Conservation (phyloP, 2,888 invertebrate species). For the Drosophila nr. perissopoda region DNA sequence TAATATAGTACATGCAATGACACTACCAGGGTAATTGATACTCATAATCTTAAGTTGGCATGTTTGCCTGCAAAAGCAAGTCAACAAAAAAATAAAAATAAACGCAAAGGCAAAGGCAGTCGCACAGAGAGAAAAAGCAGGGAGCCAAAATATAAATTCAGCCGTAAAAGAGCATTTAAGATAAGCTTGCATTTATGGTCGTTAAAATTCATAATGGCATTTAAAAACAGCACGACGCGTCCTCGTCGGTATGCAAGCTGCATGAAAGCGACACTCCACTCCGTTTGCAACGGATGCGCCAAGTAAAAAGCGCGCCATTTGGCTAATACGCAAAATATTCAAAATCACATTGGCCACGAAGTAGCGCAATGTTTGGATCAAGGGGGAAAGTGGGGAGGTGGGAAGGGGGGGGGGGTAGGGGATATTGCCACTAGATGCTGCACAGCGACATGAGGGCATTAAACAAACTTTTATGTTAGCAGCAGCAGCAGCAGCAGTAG, state of each 20-base stretch:
- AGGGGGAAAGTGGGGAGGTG: too few species aligned
- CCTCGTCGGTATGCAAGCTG: conserved; percentile 45
- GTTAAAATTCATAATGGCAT: conserved; percentile 81
- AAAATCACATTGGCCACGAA: conserved; percentile 73
- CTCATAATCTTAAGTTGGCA: conserved; percentile 63
- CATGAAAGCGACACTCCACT: conserved; percentile 37
- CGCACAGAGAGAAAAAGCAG: not conserved
- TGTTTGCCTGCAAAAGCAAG: conserved; percentile 24
- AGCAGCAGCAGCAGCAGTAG: conserved; percentile 22
- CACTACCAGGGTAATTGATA: conserved; percentile 65
- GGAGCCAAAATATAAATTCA: conserved; percentile 67
- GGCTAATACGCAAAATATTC: conserved; percentile 81
- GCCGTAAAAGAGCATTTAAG: conserved; percentile 81
- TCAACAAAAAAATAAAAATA: conserved; percentile 3
- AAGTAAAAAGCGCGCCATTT: conserved; percentile 78
- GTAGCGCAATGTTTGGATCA: not conserved
- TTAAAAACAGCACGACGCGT: conserved; percentile 64
- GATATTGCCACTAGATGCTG: conserved; percentile 13
- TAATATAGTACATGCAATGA: conserved; percentile 9
- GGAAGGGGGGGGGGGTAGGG: fast-evolving
- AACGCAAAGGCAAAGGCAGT: conserved; percentile 2
- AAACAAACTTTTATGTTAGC: conserved; percentile 73
- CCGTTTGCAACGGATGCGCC: conserved; percentile 72
- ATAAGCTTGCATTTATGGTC: conserved; percentile 80
- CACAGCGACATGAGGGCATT: conserved; percentile 51